Conservation (phyloP, 2,113 vertebrate species). For the Scophthalmus maximus region DNA sequence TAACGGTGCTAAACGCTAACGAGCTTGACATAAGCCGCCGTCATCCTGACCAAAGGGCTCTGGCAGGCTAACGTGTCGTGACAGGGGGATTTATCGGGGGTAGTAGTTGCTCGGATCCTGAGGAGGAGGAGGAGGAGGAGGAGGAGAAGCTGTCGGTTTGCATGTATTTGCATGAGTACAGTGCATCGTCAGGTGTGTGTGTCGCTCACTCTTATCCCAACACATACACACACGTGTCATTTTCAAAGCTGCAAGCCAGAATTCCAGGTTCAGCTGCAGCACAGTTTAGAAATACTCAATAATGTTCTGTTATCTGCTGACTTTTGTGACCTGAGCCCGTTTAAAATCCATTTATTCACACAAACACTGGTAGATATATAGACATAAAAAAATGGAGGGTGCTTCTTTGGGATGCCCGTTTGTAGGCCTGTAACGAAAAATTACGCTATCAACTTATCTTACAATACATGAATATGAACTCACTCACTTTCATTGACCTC, state of each 20-base stretch:
- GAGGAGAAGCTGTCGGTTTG: slow-evolving; percentile 37
- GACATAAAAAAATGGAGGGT: slow-evolving; percentile 8
- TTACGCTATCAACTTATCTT: too few species aligned
- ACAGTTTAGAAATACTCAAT: too few species aligned
- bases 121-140: too few species aligned
- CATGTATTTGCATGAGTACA: slow-evolving; percentile 32
- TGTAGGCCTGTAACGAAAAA: too few species aligned
- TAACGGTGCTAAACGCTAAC: slow-evolving; percentile 74
- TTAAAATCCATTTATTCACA: slow-evolving; percentile 55
- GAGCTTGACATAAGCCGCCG: slow-evolving; percentile 77
- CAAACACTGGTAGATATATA: slow-evolving; percentile 28
- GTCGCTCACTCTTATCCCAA: neutral
- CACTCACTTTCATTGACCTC: too few species aligned
- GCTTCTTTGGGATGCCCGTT: slow-evolving; percentile 10
- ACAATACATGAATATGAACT: too few species aligned
- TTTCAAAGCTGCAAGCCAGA: neutral
- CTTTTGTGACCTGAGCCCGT: slow-evolving; percentile 11
- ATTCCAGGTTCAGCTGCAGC: neutral
- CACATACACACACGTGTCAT: neutral
- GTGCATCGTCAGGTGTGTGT: neutral
- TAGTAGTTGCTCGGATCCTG: slow-evolving; percentile 48
- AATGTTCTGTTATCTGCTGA: slow-evolving; percentile 21
- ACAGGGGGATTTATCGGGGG: slow-evolving; percentile 75
- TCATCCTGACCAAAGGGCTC: slow-evolving; percentile 70
- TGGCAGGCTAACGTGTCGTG: slow-evolving; percentile 73